Evolutionary conservation across 2,888 invertebrate species (phyloP).

Genomic region (Petrolisthes cinctipes): DNA sequence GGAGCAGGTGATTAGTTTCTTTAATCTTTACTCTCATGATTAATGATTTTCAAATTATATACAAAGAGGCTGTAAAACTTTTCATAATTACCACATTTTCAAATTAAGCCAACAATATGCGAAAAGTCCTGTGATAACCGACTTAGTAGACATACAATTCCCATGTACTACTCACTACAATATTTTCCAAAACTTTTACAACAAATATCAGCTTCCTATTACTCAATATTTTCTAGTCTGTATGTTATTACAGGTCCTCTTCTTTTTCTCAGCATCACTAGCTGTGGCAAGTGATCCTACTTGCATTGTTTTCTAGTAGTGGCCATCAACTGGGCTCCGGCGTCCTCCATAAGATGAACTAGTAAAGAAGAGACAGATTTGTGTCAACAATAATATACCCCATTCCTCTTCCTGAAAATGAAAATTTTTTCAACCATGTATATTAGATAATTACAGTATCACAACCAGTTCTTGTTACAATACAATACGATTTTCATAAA

Average conservation of each 20-base stretch:
- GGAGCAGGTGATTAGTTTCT: constrained; percentile 50
- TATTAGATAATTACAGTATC: constrained; percentile 33
- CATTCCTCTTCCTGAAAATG: constrained; percentile 53
- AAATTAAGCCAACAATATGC: constrained; percentile 51
- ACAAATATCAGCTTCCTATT: constrained; percentile 44
- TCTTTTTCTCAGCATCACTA: constrained; percentile 51
- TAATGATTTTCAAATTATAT: constrained; percentile 48
- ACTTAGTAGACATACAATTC: constrained; percentile 55
- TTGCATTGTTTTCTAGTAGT: constrained; percentile 54
- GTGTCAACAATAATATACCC: constrained; percentile 40
- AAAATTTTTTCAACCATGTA: constrained; percentile 46
- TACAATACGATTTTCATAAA: constrained; percentile 37
- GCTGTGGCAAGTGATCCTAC: constrained; percentile 44
- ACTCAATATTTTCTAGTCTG: constrained; percentile 44
- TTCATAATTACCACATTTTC: constrained; percentile 57
- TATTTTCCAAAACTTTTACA: constrained; percentile 58
- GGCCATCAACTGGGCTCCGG: constrained; percentile 60
- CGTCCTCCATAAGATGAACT: constrained; percentile 64
- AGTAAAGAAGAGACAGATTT: constrained; percentile 54
- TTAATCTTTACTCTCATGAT: constrained; percentile 36
- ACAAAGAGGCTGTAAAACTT: constrained; percentile 60
- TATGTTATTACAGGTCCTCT: constrained; percentile 53
- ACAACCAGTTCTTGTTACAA: constrained; percentile 39
- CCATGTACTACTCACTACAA: constrained; percentile 60
- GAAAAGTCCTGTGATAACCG: constrained; percentile 47